Evolutionary conservation across 2,888 invertebrate species (phyloP), one percentile per base, ranked within the genome.

Genomic region (Hypselothyrea guttata): DNA sequence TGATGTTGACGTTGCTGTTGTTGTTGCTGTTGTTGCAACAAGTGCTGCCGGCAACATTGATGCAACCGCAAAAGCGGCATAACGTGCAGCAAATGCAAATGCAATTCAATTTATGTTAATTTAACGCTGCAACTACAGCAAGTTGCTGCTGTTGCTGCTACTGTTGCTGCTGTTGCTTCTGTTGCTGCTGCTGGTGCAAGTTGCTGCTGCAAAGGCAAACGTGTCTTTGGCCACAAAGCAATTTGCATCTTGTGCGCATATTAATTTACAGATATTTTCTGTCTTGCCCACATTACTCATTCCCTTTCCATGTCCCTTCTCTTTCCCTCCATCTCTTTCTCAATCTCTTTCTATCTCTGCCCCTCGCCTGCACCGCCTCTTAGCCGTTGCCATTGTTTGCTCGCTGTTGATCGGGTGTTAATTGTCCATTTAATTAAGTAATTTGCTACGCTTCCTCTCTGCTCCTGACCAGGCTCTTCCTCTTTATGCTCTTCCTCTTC

Each of bases 101-200:
- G 88, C 87, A 88, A 88, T 87, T 88, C 87, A 88, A 88, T 88
- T 88, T 87, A 82, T 82, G 83, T 78, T 84, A 83, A 88, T 88
- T 88, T 86, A 87, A 88, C 84, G 75, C 78, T 67, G 72, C 52
- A 48, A 55, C 55, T 67, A 66, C 45, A 59, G 59, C 38, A 65
- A 44, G 51, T 40, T 51, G 64, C 51, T 47, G 45, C 49, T 37
- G 48, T 13, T 58, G 56, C 37, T 40, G 48, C 16, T 56, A 67
- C 47, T 52, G 56, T 13, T 49, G 61, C 38, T 56, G 60, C 59
- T 45, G 62, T 33, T 56, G 49, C 64, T 48, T 37, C 58, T 40
- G 46, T 35, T 60, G 55, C 41, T 44, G 35, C 40, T 34, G 41
- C 5, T 52, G 46, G 30, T 57, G 37, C 51, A n/a, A n/a, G n/a